Base-by-base conservation (phyloP, 2,888 invertebrate genomes). In the Acanthosepion lycidas region DNA sequence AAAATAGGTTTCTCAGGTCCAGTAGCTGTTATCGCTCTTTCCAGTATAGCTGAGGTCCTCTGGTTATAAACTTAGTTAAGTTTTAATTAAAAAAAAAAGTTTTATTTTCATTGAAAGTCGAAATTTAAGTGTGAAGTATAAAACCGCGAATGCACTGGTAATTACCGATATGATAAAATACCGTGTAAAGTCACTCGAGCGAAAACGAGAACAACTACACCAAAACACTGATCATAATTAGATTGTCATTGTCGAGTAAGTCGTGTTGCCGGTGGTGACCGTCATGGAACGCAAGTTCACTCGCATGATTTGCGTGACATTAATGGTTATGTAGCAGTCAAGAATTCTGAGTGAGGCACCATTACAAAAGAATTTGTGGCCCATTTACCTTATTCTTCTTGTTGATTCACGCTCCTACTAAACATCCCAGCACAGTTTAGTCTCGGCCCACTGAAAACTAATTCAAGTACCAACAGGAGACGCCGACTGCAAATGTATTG, bases 251-350 rank as follows among this genome's bases (percentile, higher is more conserved):
- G 78, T 78, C n/a, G 18, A n/a, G 78, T 33, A 33, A 78, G n/a
- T 12, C n/a, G 9, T 33, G 78, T 33, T 33, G 78, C n/a, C n/a
- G n/a, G n/a, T 78, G 78, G n/a, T 78, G 78, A 78, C 78, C 78
- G 78, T 78, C 78, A 78, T 78, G 78, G 78, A 78, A 78, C n/a
- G 15, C 78, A 78, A n/a, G n/a, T 78, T 78, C n/a, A 33, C n/a
- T 78, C 78, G 78, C 78, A n/a, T 78, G 78, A n/a, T n/a, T 78
- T 78, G 78, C 78, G 78, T 78, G 78, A 78, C n/a, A n/a, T 78
- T 78, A 9, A 12, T 78, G 78, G 78, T 78, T 78, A 33, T 33
- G n/a, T 78, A 18, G 78, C 78, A 78, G 78, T 78, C 78, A 33
- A 78, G 78, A 78, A n/a, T 78, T 23, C n/a, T 78, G 78, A 33